Conservation (phyloP, 2,797 vertebrate genomes). For the Chelmon rostratus region DNA sequence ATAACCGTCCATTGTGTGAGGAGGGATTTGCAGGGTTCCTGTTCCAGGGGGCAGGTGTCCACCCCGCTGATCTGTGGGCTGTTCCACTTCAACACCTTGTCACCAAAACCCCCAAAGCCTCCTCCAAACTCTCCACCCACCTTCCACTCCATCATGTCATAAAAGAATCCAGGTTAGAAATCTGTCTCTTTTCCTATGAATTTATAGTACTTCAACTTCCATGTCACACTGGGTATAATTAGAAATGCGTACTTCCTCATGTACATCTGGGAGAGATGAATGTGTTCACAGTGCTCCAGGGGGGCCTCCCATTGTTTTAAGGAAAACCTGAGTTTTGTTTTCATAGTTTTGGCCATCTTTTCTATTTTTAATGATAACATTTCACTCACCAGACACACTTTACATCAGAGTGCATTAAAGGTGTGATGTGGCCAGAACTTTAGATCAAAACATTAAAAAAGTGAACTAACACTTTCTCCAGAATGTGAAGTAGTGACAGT, state of each 20-base stretch:
- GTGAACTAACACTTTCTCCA: no score
- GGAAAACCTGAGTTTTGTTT: constrained; percentile 44
- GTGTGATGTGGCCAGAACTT: no score
- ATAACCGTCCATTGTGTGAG: constrained; percentile 59
- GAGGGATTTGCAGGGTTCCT: constrained; percentile 72
- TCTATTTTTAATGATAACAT: constrained; percentile 29
- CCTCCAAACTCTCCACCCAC: constrained; percentile 40
- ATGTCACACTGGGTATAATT: constrained; percentile 37
- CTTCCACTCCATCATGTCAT: constrained; percentile 48
- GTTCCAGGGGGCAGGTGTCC: constrained; percentile 78
- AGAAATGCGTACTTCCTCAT: constrained; percentile 41
- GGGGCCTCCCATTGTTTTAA: constrained; percentile 33
- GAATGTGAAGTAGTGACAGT: no score
- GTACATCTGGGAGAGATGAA: constrained; percentile 45
- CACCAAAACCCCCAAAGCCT: constrained; percentile 59
- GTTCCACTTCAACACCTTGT: constrained; percentile 84
- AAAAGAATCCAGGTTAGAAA: constrained; percentile 55
- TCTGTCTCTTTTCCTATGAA: constrained; percentile 5
- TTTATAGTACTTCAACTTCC: constrained; percentile 11
- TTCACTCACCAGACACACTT: constrained; percentile 35
- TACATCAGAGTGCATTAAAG: constrained; percentile 8
- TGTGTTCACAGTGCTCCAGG: constrained; percentile 36
- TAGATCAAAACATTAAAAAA: no score
- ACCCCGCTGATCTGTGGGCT: constrained; percentile 70
- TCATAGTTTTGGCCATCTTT: constrained; percentile 21